phyloP scores from a whole-genome alignment of 2,113 vertebrate genomes.

The Holacanthus passer region DNA sequence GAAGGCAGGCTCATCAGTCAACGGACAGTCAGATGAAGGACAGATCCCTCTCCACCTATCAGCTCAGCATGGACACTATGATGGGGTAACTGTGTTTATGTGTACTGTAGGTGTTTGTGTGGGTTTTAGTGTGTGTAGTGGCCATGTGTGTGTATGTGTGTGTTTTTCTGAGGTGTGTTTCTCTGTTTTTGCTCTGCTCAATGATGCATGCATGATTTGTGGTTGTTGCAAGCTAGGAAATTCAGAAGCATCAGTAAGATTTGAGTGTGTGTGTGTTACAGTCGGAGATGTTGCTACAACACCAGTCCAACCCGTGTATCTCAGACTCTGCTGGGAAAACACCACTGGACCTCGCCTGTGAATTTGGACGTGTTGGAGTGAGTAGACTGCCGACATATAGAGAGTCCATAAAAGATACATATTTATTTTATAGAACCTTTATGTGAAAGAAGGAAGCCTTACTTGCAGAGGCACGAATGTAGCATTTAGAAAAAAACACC shows the following conservation, averaged over 20 bases:
- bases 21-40: slow-evolving; percentile 94
- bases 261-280: slow-evolving; percentile 54
- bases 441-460: background rate
- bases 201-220: slow-evolving; percentile 45
- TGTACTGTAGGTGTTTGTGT: slow-evolving; percentile 22
- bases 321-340: slow-evolving; percentile 96
- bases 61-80: slow-evolving; percentile 96
- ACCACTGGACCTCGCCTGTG: slow-evolving; percentile 95
- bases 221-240: slow-evolving; percentile 1
- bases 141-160: slow-evolving; percentile 2
- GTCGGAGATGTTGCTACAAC: slow-evolving; percentile 88
- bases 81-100: slow-evolving; percentile 87
- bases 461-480: too few species aligned
- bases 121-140: slow-evolving; percentile 3
- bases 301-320: slow-evolving; percentile 98
- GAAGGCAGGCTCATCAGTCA: slow-evolving; percentile 94
- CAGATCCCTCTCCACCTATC: slow-evolving; percentile 98
- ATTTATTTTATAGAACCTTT: background rate
- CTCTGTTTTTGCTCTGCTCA: slow-evolving; percentile 24
- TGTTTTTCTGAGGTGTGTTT: slow-evolving; percentile 25
- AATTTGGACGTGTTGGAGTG: slow-evolving; percentile 96
- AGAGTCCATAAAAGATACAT: background rate
- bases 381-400: slow-evolving; percentile 67
- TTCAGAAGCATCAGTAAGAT: background rate
- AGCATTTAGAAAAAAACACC: background rate